Conservation (phyloP, 1,140 invertebrate species). For the Scaptomyza graminum region DNA sequence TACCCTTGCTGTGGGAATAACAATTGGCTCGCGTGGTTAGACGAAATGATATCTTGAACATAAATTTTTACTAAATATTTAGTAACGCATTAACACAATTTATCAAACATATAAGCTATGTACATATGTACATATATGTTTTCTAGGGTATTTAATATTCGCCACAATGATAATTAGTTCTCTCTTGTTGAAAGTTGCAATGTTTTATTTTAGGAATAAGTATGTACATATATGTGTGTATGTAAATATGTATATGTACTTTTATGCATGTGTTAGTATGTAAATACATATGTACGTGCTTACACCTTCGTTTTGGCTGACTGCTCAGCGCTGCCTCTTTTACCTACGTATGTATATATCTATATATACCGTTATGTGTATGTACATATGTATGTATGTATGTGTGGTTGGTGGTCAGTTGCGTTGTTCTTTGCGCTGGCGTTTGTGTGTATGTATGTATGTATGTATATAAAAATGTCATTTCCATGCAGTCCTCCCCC, state of each 20-base stretch:
- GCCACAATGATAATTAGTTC: background rate
- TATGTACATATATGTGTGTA: conserved; percentile 7
- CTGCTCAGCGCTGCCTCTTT: conserved; percentile 15
- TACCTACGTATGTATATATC: conserved; percentile 1
- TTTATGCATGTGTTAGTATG: conserved; percentile 14
- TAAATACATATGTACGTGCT: conserved; percentile 54
- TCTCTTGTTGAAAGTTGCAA: conserved; percentile 59
- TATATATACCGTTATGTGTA: too few species aligned
- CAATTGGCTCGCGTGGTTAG: background rate
- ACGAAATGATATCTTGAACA: background rate
- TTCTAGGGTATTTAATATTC: conserved; percentile 1
- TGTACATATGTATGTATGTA: conserved; percentile 4
- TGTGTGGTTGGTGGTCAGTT: conserved; percentile 18
- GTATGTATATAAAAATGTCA: conserved; percentile 49
- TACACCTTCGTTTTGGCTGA: conserved; percentile 66
- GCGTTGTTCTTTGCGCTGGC: conserved; percentile 19
- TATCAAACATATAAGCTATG: too few species aligned
- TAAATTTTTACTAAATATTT: too few species aligned
- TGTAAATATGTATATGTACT: background rate
- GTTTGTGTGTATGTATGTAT: background rate
- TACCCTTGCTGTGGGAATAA: background rate
- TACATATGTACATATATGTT: background rate
- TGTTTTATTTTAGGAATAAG: conserved; percentile 70
- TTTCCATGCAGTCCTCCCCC: conserved; percentile 46
- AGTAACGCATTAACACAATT: too few species aligned